Percentiles rank a stretch among this genome's conserved stretches.
These are phyloP conservation scores for Melanotaenia maccullochi DNA, from an alignment of 2,797 vertebrate species.

Conservation along the genomic window DNA sequence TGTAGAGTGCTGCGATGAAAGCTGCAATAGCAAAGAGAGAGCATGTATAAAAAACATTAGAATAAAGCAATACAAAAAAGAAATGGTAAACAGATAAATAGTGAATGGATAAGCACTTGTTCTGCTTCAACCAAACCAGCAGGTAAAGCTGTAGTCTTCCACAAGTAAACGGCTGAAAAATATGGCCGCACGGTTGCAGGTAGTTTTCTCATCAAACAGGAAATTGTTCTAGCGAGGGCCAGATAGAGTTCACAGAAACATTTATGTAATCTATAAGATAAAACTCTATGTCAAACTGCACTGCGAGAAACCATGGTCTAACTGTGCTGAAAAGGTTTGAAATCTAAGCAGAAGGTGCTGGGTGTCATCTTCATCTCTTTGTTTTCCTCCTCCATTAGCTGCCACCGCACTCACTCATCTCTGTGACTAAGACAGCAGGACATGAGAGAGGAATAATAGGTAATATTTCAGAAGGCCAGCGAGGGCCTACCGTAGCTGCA, in stretches of 20 bases:
- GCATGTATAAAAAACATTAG: not conserved
- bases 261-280: slow-evolving; percentile 24
- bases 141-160: not conserved
- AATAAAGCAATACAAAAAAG: not conserved
- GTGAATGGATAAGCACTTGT: not conserved
- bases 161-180: slow-evolving; percentile 11
- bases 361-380: slow-evolving; percentile 53
- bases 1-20: slow-evolving; percentile 97
- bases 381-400: slow-evolving; percentile 53
- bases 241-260: slow-evolving; percentile 51
- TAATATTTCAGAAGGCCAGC: slow-evolving; percentile 65
- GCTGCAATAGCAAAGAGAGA: slow-evolving; percentile 76
- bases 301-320: slow-evolving; percentile 13
- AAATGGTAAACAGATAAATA: not conserved
- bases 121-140: slow-evolving; percentile 17
- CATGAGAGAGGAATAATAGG: slow-evolving; percentile 56
- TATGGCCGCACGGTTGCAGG: not conserved
- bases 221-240: slow-evolving; percentile 44
- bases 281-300: slow-evolving; percentile 36
- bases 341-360: slow-evolving; percentile 42
- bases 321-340: slow-evolving; percentile 22
- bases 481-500: slow-evolving; percentile 48
- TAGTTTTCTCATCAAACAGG: slow-evolving; percentile 27
- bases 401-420: slow-evolving; percentile 55
- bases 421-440: slow-evolving; percentile 53